Evolutionary conservation across 2,797 vertebrate genomes (phyloP).

Genomic region (Helostoma temminkii): DNA sequence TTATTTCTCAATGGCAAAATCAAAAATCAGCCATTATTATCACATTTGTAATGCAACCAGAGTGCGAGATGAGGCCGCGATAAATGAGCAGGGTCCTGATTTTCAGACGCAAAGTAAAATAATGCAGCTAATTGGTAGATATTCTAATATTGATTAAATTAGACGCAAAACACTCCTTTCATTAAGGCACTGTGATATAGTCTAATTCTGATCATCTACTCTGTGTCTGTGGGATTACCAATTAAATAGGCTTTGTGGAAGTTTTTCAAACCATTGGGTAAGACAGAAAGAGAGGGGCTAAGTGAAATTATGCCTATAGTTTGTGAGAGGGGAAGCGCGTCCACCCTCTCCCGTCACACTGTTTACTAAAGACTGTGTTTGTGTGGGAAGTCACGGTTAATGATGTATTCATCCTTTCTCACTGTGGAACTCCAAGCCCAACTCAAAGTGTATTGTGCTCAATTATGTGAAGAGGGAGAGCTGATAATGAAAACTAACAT

Average conservation of each 20-base stretch:
- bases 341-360: constrained; percentile 31
- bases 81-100: constrained; percentile 80
- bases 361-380: constrained; percentile 71
- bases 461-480: constrained; percentile 78
- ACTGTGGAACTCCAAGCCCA: constrained; percentile 56
- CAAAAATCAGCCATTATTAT: constrained; percentile 87
- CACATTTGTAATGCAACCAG: constrained; percentile 84
- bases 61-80: constrained; percentile 79
- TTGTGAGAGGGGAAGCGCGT: constrained; percentile 31
- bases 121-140: constrained; percentile 86
- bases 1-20: constrained; percentile 80
- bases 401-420: constrained; percentile 75
- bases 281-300: constrained; percentile 26
- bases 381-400: constrained; percentile 75
- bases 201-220: constrained; percentile 79
- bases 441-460: constrained; percentile 70
- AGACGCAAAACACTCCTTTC: constrained; percentile 81
- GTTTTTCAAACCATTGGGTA: constrained; percentile 52
- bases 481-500: constrained; percentile 80
- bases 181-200: constrained; percentile 76
- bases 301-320: constrained; percentile 55
- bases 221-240: constrained; percentile 77
- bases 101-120: constrained; percentile 82
- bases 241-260: constrained; percentile 76
- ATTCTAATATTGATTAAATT: constrained; percentile 89